Evolutionary conservation across 2,888 invertebrate species (phyloP).

Genomic region (Limnephilus marmoratus): DNA sequence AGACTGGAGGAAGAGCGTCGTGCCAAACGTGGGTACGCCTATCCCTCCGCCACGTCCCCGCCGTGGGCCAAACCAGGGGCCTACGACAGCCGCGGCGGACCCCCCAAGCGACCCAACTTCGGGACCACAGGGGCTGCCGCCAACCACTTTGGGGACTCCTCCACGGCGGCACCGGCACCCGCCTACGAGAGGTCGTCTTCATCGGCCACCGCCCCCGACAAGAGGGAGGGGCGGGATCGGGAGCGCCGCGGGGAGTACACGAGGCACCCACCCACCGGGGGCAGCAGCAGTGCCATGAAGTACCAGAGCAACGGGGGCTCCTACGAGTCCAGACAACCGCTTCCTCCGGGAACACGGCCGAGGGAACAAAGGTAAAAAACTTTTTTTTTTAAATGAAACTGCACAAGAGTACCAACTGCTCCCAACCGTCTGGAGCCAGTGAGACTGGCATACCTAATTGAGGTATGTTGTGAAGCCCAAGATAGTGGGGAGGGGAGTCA

Average conservation of each 20-base stretch:
- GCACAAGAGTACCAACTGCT: too few relatives aligned
- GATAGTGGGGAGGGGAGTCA: too few relatives aligned
- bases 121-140: slow-evolving; percentile 15
- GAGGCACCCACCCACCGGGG: slow-evolving; percentile 73
- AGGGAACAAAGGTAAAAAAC: slow-evolving; percentile 71
- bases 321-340: slow-evolving; percentile 74
- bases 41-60: slow-evolving; percentile 37
- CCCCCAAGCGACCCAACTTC: slow-evolving; percentile 12
- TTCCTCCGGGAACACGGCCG: slow-evolving; percentile 74
- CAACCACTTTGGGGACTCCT: slow-evolving; percentile 35
- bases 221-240: slow-evolving; percentile 71
- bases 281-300: slow-evolving; percentile 69
- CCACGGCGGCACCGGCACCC: slow-evolving; percentile 70
- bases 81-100: slow-evolving; percentile 38
- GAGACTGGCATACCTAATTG: too few relatives aligned
- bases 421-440: too few relatives aligned
- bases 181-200: slow-evolving; percentile 70
- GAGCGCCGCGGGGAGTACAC: slow-evolving; percentile 70
- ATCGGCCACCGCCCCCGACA: slow-evolving; percentile 9
- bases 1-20: slow-evolving; percentile 79
- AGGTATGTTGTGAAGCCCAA: too few relatives aligned
- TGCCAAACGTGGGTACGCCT: slow-evolving; percentile 70
- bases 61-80: slow-evolving; percentile 40
- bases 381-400: not conserved
- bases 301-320: slow-evolving; percentile 74